These are phyloP conservation scores for Chironomus tepperi DNA, from an alignment of 1,140 invertebrate species.

Conservation along the genomic window DNA sequence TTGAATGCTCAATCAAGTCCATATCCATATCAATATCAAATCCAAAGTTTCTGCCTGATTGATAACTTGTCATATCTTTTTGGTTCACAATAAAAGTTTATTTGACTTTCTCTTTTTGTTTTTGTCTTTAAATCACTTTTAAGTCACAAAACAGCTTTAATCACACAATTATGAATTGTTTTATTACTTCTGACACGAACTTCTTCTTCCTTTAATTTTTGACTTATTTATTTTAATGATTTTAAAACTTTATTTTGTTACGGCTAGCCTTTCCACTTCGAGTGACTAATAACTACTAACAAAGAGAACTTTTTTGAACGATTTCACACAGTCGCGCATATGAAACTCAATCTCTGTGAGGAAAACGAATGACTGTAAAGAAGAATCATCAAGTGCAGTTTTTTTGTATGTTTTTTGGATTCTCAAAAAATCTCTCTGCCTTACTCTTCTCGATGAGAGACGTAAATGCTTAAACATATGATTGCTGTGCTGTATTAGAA, in stretches of 20 bases:
- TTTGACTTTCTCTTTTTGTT: not conserved
- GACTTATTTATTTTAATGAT: not conserved
- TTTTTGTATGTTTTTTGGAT: not conserved
- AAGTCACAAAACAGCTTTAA: too few relatives aligned
- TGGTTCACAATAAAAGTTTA: not conserved
- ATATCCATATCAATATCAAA: constrained; percentile 39
- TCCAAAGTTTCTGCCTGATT: constrained; percentile 32
- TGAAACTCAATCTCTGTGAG: constrained; percentile 9
- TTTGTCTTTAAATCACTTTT: not conserved
- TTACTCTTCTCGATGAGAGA: too few relatives aligned
- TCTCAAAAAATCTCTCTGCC: too few relatives aligned
- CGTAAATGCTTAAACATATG: too few relatives aligned
- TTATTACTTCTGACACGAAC: not conserved
- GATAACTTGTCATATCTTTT: not conserved
- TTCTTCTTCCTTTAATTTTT: not conserved
- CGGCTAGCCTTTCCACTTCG: not conserved
- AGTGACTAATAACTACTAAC: constrained; percentile 21
- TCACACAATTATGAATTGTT: not conserved
- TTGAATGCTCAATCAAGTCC: constrained; percentile 36
- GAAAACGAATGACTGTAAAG: not conserved
- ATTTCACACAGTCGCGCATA: not conserved
- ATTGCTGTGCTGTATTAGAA: too few relatives aligned
- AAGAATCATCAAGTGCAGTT: not conserved
- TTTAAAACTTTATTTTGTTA: not conserved
- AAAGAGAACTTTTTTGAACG: not conserved